Evolutionary conservation across 2,888 invertebrate genomes (phyloP).

Genomic region (Dynastes tityus): DNA sequence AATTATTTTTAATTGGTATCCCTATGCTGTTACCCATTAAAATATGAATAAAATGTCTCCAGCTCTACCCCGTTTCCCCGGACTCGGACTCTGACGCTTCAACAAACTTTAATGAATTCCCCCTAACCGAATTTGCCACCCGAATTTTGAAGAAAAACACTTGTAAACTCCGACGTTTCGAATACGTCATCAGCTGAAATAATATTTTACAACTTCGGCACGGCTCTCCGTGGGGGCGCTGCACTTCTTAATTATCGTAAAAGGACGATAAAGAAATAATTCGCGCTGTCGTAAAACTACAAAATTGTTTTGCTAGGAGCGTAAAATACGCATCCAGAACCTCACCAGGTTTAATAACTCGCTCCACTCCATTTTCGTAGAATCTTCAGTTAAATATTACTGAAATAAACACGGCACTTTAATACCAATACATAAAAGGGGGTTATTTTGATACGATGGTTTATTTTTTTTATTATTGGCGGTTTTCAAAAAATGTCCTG

Average conservation of each 20-base stretch:
- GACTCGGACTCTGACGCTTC: not conserved
- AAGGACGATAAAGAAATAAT: constrained; percentile 42
- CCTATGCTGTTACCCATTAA: constrained; percentile 5
- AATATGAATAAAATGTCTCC: constrained; percentile 21
- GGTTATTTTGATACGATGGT: not conserved
- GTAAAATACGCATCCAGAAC: constrained; percentile 6
- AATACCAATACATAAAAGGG: constrained; percentile 13
- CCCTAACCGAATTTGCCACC: constrained; percentile 14
- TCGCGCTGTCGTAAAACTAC: constrained; percentile 24
- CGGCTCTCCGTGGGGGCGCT: not conserved
- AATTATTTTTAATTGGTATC: constrained; percentile 9
- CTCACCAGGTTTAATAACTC: constrained; percentile 14
- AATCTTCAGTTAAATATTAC: constrained; percentile 27
- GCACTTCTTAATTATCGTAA: constrained; percentile 38
- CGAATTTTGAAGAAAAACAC: constrained; percentile 14
- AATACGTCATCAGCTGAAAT: constrained; percentile 27
- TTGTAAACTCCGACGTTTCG: constrained; percentile 23
- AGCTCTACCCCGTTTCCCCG: not conserved
- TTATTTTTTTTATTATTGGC: not conserved
- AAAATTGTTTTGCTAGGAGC: constrained; percentile 34
- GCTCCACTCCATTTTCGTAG: constrained; percentile 17
- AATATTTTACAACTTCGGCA: constrained; percentile 37
- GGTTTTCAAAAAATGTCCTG: too few species aligned
- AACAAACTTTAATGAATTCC: constrained; percentile 16
- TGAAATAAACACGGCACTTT: constrained; percentile 25